Base-by-base conservation (phyloP, 1,140 invertebrate species). In the Drosophila virilis region DNA sequence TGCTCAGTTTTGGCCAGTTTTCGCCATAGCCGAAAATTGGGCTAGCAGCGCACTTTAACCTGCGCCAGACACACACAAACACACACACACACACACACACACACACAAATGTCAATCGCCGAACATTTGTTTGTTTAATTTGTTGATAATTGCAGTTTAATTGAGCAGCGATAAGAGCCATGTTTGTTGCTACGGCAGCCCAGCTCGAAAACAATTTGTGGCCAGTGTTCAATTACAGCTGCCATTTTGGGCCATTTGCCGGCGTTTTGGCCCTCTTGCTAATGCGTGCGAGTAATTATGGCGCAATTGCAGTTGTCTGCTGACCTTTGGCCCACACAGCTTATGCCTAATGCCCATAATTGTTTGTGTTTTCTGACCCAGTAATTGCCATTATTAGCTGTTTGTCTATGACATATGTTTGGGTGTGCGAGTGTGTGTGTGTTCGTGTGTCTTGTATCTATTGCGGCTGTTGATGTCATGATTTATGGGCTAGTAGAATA, bases 141-240 rank as follows among this genome's bases (percentile, higher is more conserved):
- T 76, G 80, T 78, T 83, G 68, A 74, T 86, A 86, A 86, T 86
- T 83, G 68, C 65, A 55, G 61, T 86, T 82, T 88, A 88, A 86
- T 86, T 78, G 78, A 66, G 59, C 64, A 43, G 71, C 57, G 65
- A 46, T 69, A 61, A 68, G 55, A 45, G 70, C 13, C 32, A 28
- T 22, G 48, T 33, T 54, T 51, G 46, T 35, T 17, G 12, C 7
- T 12, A 54, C 22, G 22, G 22, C 22, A 2, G 3, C 45, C 8
- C 33, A 15, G 48, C 35, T 38, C 69, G 42, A 54, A 54, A 64
- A 57, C 68, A 71, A 71, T 71, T 64, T 37, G 57, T 43, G 37
- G 40, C 40, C 10, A 13, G 45, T 17, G 45, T 60, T 72, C 28
- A 76, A 60, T 38, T 43, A 52, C 17, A 33, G 35, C 13, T 45